These are phyloP conservation scores for Artibeus lituratus DNA, from an alignment of 2,797 vertebrate species.

Conservation along the genomic window DNA sequence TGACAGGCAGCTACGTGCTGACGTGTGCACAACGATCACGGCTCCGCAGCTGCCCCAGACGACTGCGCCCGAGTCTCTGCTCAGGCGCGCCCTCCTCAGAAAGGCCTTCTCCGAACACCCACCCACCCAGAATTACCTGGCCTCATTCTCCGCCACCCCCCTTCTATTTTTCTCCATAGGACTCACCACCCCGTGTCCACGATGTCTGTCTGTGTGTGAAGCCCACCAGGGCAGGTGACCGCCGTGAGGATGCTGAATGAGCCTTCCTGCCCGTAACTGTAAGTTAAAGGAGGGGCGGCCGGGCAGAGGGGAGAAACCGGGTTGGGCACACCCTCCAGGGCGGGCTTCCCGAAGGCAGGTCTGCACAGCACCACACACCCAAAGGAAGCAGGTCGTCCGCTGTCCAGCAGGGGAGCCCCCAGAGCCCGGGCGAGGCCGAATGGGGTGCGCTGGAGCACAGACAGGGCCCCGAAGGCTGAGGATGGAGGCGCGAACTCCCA, in stretches of 20 bases:
- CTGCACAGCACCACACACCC: not conserved
- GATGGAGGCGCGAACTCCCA: not conserved
- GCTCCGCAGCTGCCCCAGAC: not conserved
- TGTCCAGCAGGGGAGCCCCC: not conserved
- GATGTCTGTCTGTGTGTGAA: not conserved
- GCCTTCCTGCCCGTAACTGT: not conserved
- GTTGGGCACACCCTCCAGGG: not conserved
- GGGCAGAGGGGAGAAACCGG: not conserved
- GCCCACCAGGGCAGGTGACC: not conserved
- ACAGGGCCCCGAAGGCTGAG: not conserved
- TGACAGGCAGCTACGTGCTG: fast-evolving
- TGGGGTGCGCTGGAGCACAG: not conserved
- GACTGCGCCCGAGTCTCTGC: not conserved
- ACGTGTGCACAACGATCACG: fast-evolving
- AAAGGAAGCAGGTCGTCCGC: not conserved
- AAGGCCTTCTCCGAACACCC: not conserved
- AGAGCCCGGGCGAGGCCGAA: fast-evolving
- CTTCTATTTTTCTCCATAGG: not conserved
- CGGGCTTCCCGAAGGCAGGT: not conserved
- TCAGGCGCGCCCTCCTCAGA: not conserved
- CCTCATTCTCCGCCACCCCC: not conserved
- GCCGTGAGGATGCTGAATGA: not conserved
- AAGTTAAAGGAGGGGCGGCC: not conserved
- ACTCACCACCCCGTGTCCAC: not conserved
- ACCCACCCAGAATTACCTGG: not conserved